These are phyloP conservation scores for Scaptomyza tumidula DNA, from an alignment of 2,888 invertebrate species.

Conservation along the genomic window DNA sequence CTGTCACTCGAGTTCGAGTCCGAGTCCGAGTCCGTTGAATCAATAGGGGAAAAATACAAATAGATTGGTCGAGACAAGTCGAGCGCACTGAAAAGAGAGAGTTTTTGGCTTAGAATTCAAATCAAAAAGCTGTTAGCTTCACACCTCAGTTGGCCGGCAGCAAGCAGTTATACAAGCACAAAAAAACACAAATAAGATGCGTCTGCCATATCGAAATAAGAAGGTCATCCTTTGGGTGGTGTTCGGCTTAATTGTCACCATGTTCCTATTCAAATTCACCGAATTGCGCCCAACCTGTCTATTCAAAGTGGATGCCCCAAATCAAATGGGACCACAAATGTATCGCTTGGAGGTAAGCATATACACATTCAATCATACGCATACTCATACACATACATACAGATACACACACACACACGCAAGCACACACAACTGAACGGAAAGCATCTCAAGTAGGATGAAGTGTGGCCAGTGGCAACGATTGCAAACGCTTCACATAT, in stretches of 20 bases:
- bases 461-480: conserved; percentile 27
- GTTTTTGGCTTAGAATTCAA: conserved; percentile 24
- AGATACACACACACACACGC: background rate
- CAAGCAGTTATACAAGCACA: background rate
- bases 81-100: conserved; percentile 13
- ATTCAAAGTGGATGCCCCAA: conserved; percentile 80
- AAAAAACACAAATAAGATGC: conserved; percentile 71
- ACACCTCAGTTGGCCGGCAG: conserved; percentile 31
- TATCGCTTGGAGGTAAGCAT: conserved; percentile 83
- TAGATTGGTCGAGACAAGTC: conserved; percentile 29
- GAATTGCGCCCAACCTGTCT: conserved; percentile 84
- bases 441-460: conserved; percentile 39
- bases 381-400: background rate
- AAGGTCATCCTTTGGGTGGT: conserved; percentile 83
- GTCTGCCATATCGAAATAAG: conserved; percentile 84
- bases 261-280: conserved; percentile 84
- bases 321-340: conserved; percentile 79
- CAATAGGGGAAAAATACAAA: conserved; percentile 42
- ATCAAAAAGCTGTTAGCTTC: conserved; percentile 42
- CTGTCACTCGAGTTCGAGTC: conserved; percentile 4
- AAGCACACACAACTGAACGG: background rate
- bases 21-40: conserved; percentile 13
- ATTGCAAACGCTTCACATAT: conserved; percentile 69
- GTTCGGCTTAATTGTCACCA: conserved; percentile 83
- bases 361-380: no score